Evolutionary conservation across 92 coral and sea anemone species (phyloP).

Genomic region (Muricea muricata): DNA sequence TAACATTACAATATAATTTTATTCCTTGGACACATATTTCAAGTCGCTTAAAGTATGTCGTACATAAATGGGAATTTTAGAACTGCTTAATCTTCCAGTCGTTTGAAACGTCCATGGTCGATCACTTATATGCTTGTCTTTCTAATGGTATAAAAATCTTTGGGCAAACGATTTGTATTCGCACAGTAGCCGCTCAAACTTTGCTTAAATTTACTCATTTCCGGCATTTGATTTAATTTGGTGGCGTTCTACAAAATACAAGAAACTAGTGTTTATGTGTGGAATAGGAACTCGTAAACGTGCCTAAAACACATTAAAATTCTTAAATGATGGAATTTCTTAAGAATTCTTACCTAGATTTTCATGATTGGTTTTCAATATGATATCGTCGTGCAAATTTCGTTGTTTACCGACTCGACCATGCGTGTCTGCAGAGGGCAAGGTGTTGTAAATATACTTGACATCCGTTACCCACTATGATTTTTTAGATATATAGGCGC

Average conservation of each 20-base stretch:
- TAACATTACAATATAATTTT: background rate
- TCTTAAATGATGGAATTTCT: too few species aligned
- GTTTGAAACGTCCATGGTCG: background rate
- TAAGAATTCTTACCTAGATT: too few species aligned
- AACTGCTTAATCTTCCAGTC: background rate
- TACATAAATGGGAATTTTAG: background rate
- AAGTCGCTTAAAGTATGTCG: background rate
- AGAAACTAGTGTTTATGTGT: too few species aligned
- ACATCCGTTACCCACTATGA: too few species aligned
- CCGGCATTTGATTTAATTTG: background rate
- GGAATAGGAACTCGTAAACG: too few species aligned
- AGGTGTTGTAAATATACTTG: too few species aligned
- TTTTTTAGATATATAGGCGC: too few species aligned
- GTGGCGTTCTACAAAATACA: background rate
- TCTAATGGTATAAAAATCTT: slow-evolving; percentile 8
- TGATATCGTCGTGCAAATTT: too few species aligned
- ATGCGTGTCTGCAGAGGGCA: too few species aligned
- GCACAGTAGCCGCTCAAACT: background rate
- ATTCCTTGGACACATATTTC: background rate
- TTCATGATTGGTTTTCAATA: too few species aligned
- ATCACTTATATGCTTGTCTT: background rate
- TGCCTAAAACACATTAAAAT: too few species aligned
- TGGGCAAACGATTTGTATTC: background rate
- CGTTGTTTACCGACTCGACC: too few species aligned
- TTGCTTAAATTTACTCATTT: background rate